These are phyloP conservation scores for Sarcophaga caerulescens DNA, from an alignment of 2,888 invertebrate genomes.

Conservation along the genomic window DNA sequence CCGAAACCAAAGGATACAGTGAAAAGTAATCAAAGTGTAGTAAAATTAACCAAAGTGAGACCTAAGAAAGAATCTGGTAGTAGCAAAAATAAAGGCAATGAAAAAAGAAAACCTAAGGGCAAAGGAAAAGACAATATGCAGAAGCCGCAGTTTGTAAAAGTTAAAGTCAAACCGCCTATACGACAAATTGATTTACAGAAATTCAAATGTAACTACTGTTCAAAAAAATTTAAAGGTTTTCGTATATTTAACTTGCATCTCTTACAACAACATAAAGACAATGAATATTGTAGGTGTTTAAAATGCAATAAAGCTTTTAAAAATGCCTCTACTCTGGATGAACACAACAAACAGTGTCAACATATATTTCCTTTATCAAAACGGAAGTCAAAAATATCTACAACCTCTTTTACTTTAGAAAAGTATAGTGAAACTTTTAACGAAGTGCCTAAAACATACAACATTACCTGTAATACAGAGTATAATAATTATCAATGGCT, in stretches of 20 bases:
- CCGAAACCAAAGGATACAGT: slow-evolving; percentile 51
- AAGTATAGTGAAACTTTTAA: slow-evolving; percentile 1
- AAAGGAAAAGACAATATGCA: slow-evolving; percentile 10
- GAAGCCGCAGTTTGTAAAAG: slow-evolving; percentile 44
- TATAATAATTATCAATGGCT: slow-evolving; percentile 45
- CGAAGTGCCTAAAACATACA: slow-evolving; percentile 50
- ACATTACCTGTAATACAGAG: slow-evolving; percentile 3
- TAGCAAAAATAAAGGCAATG: background rate
- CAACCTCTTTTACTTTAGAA: slow-evolving; percentile 1
- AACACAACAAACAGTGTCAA: slow-evolving; percentile 41
- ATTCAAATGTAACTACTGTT: slow-evolving; percentile 68
- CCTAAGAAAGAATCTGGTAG: slow-evolving; percentile 28
- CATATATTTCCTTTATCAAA: slow-evolving; percentile 7
- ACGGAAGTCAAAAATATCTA: slow-evolving; percentile 57
- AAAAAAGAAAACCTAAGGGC: slow-evolving; percentile 18
- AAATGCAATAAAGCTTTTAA: slow-evolving; percentile 43
- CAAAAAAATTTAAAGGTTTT: slow-evolving; percentile 67
- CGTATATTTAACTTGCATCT: slow-evolving; percentile 65
- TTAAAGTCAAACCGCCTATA: slow-evolving; percentile 66
- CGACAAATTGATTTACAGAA: slow-evolving; percentile 66
- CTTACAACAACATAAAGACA: slow-evolving; percentile 49
- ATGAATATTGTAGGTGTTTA: slow-evolving; percentile 55
- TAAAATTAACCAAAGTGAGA: slow-evolving; percentile 45
- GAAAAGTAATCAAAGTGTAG: slow-evolving; percentile 19
- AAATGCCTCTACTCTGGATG: background rate